Conservation (phyloP, 2,888 invertebrate species). For the Caenorhabditis sp. region DNA sequence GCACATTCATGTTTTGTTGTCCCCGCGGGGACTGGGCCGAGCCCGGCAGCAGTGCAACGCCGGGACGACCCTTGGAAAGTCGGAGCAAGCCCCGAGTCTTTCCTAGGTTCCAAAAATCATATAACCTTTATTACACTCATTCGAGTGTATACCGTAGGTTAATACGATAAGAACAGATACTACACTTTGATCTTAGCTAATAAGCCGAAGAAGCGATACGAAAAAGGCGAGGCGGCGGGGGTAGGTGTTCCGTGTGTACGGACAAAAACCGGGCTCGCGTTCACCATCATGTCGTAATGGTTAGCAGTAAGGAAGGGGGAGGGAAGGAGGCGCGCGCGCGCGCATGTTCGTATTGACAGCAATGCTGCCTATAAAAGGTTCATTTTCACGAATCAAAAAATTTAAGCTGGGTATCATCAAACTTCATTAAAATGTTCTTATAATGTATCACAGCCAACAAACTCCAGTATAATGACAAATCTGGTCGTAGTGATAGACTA, state of each 20-base stretch:
- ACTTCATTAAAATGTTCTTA: too few relatives aligned
- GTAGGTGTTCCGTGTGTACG: background rate
- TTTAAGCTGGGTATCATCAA: too few relatives aligned
- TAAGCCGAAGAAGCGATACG: constrained; percentile 65
- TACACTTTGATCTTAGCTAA: constrained; percentile 68
- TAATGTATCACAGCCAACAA: too few relatives aligned
- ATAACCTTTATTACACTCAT: constrained; percentile 64
- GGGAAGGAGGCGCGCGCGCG: too few relatives aligned
- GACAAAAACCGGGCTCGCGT: constrained; percentile 17
- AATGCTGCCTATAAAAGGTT: too few relatives aligned
- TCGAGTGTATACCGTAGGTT: constrained; percentile 66
- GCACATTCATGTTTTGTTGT: constrained; percentile 9
- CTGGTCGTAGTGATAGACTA: too few relatives aligned
- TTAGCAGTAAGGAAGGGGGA: too few relatives aligned
- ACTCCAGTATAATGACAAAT: too few relatives aligned
- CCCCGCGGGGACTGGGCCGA: constrained; percentile 65
- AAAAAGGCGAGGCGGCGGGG: background rate
- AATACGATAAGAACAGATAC: constrained; percentile 70
- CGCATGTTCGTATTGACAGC: too few relatives aligned
- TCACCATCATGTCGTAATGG: background rate
- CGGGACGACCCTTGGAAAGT: constrained; percentile 66
- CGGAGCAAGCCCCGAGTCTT: constrained; percentile 64
- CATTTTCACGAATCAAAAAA: too few relatives aligned
- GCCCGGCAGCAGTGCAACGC: constrained; percentile 66
- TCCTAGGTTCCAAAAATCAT: constrained; percentile 59